Base-by-base conservation (phyloP, 2,113 vertebrate genomes). In the Bettongia penicillata region DNA sequence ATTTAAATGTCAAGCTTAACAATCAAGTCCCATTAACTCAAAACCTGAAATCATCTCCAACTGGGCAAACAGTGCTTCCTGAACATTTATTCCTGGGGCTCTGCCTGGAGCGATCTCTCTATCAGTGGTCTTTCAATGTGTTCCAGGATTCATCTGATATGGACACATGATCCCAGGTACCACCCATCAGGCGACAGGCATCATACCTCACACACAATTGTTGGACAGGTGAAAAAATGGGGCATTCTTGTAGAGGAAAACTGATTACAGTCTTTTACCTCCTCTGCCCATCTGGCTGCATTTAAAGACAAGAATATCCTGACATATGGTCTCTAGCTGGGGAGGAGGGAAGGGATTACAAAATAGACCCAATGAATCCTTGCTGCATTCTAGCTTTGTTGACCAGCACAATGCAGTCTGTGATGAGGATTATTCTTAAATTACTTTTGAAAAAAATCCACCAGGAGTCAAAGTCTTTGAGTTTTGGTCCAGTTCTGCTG, bases 171-270 rank as follows among this genome's bases (percentile, higher is more conserved):
- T 92, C 57, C 77, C 90, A 96, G 94, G 61, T 98, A 94, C 96
- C 98, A 96, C 96, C 97, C 98, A 96, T 51, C 91, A 50, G 19
- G 50, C 90, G 53, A 51, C 26, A 93, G 61, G 90, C 93, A 93
- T 98, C 94, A 96, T 98, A 96, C 97, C 93, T 97, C 97, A 98
- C 97, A 92, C 95, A 98, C 61, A 95, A 94, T 94, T 96, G 28
- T 89, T 91, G 12, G 57, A 77, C 93, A 97, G 95, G 92, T 97
- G 92, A 97, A 98, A 98, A 98, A 96, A 6, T 12, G 48, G 91
- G 49, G 89, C 55, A 95, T 97, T 98, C 94, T 95, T 43, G 37
- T 84, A 77, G 28, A 96, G 92, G 95, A 94, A 95, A 98, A 95
- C 96, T 96, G 97, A 98, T 98, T 96, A 97, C 28, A 1, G 90